Evolutionary conservation across 2,797 vertebrate species (phyloP).

Genomic region (Gymnothorax javanicus): DNA sequence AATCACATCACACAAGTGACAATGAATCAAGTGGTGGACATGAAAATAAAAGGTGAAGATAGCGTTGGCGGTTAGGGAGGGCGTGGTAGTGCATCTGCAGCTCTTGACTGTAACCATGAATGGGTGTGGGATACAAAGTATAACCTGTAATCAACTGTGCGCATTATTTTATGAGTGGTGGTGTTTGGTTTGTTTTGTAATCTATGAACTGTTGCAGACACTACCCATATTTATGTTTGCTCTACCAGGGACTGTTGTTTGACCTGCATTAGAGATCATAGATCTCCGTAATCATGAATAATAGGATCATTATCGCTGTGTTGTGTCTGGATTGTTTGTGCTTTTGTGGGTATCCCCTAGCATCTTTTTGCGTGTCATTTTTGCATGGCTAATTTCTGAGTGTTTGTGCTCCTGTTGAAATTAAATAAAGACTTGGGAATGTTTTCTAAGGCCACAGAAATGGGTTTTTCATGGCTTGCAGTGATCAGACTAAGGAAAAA

Average conservation of each 20-base stretch:
- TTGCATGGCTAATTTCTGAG: neutral
- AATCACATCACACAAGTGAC: no score
- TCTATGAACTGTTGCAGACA: neutral
- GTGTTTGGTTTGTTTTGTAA: neutral
- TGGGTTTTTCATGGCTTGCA: neutral
- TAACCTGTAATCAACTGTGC: neutral
- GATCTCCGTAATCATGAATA: conserved; percentile 10
- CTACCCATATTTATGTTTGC: neutral
- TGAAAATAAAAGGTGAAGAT: no score
- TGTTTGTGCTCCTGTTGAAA: neutral
- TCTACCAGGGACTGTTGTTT: neutral
- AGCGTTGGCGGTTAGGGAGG: no score
- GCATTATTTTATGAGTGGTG: conserved; percentile 3
- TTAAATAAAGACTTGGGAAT: neutral
- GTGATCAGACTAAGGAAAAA: no score
- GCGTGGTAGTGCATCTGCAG: no score
- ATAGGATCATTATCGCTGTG: conserved; percentile 2
- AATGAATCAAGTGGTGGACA: no score
- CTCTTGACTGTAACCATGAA: no score
- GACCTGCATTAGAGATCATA: neutral
- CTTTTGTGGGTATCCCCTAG: neutral
- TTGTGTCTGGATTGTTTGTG: conserved; percentile 3
- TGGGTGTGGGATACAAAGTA: neutral
- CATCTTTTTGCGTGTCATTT: neutral
- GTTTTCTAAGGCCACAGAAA: neutral